These are phyloP conservation scores for Crypturellus tataupa DNA, from an alignment of 2,797 vertebrate species.

Conservation along the genomic window DNA sequence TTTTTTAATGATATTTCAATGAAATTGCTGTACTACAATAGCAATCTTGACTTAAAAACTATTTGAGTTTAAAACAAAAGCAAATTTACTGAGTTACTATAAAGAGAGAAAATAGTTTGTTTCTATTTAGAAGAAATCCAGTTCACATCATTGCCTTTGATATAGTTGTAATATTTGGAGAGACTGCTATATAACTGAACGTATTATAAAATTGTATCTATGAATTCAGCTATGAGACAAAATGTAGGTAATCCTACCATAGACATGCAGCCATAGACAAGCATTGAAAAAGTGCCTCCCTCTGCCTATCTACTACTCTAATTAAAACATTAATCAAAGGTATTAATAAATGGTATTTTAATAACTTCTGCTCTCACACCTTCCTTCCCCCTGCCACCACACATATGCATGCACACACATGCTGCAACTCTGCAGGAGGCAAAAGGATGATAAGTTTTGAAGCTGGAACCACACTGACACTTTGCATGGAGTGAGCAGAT, in stretches of 20 bases:
- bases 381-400: not conserved
- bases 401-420: accelerated
- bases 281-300: not conserved
- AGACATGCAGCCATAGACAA: not conserved
- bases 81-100: not conserved
- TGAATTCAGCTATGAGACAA: not conserved
- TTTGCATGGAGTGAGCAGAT: not conserved
- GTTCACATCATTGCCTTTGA: not conserved
- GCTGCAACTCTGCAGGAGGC: not conserved
- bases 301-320: not conserved
- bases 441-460: not conserved
- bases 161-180: not conserved
- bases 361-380: not conserved
- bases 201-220: not conserved
- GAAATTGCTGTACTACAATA: accelerated
- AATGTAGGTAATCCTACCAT: not conserved
- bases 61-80: not conserved
- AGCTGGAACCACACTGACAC: not conserved
- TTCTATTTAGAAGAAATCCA: not conserved
- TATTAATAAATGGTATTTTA: not conserved
- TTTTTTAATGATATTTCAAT: not conserved
- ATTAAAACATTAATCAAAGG: not conserved
- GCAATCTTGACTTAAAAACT: not conserved
- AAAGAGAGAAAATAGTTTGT: not conserved
- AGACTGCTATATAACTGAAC: accelerated